Conservation (phyloP, 2,888 invertebrate species). For the Cordilura impudica region DNA sequence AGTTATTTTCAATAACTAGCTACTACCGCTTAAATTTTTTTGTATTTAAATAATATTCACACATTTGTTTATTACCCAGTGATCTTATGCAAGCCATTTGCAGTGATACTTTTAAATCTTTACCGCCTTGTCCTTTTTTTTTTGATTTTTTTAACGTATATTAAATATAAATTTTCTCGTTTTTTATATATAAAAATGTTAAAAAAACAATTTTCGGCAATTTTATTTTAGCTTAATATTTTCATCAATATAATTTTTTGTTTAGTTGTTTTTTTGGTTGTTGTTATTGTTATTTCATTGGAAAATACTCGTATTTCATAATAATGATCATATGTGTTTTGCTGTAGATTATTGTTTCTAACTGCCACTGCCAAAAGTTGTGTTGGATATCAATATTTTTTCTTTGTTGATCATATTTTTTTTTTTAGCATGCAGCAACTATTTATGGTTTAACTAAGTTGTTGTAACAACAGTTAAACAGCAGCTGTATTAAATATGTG, state of each 20-base stretch:
- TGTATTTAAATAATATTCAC: slow-evolving; percentile 60
- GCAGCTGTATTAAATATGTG: slow-evolving; percentile 55
- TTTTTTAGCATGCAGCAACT: slow-evolving; percentile 49
- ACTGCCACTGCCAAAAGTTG: slow-evolving; percentile 59
- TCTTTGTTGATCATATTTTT: slow-evolving; percentile 16
- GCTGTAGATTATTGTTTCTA: slow-evolving; percentile 25
- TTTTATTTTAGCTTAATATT: slow-evolving; percentile 52
- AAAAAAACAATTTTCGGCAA: slow-evolving; percentile 47
- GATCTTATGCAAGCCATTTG: slow-evolving; percentile 35
- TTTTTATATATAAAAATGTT: background rate
- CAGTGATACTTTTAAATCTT: slow-evolving; percentile 59
- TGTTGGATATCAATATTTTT: slow-evolving; percentile 55
- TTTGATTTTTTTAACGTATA: slow-evolving; percentile 47
- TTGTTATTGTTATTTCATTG: slow-evolving; percentile 30
- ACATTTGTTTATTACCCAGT: slow-evolving; percentile 49
- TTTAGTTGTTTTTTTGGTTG: background rate
- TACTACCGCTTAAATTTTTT: slow-evolving; percentile 27
- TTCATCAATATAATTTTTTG: slow-evolving; percentile 49
- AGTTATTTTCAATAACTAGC: slow-evolving; percentile 44
- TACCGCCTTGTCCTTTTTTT: slow-evolving; percentile 62
- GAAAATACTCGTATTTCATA: slow-evolving; percentile 55
- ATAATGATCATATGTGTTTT: slow-evolving; percentile 54
- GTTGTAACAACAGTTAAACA: slow-evolving; percentile 48
- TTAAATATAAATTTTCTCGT: slow-evolving; percentile 49
- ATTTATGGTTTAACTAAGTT: slow-evolving; percentile 59